Conservation (phyloP, 2,888 invertebrate genomes). For the Cryptosula pallasiana region DNA sequence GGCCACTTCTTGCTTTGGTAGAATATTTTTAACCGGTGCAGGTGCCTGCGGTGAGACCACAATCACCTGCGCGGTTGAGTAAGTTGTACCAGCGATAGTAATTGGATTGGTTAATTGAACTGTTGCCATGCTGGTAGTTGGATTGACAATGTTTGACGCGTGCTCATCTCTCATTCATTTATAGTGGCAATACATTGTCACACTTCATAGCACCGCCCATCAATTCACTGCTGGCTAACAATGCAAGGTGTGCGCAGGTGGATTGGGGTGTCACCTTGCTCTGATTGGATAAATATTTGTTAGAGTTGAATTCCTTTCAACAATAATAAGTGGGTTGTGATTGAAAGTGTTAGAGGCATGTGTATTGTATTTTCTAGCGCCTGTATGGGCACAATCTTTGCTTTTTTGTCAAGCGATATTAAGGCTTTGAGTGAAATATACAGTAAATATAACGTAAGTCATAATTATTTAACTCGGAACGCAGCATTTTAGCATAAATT, state of each 20-base stretch:
- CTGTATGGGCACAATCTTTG: too few species aligned
- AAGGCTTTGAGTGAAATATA: too few species aligned
- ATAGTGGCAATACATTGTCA: not conserved
- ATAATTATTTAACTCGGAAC: too few species aligned
- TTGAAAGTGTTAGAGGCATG: too few species aligned
- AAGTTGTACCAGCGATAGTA: slow-evolving; percentile 15
- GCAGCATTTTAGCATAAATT: too few species aligned
- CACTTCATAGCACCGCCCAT: not conserved
- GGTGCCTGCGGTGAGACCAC: not conserved
- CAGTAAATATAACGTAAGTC: too few species aligned
- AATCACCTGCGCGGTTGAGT: slow-evolving; percentile 19
- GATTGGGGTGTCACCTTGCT: not conserved
- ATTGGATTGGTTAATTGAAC: not conserved
- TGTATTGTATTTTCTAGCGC: too few species aligned
- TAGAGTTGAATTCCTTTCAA: not conserved
- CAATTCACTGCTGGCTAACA: not conserved
- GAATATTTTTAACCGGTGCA: not conserved
- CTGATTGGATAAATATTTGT: not conserved
- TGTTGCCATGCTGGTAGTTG: slow-evolving; percentile 6
- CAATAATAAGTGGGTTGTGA: too few species aligned
- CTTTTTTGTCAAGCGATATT: too few species aligned
- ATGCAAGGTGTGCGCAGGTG: not conserved
- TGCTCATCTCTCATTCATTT: not conserved
- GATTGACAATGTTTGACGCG: not conserved
- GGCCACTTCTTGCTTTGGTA: slow-evolving; percentile 19